Evolutionary conservation across 2,797 vertebrate species (phyloP).

Genomic region (Gambusia yucatana): DNA sequence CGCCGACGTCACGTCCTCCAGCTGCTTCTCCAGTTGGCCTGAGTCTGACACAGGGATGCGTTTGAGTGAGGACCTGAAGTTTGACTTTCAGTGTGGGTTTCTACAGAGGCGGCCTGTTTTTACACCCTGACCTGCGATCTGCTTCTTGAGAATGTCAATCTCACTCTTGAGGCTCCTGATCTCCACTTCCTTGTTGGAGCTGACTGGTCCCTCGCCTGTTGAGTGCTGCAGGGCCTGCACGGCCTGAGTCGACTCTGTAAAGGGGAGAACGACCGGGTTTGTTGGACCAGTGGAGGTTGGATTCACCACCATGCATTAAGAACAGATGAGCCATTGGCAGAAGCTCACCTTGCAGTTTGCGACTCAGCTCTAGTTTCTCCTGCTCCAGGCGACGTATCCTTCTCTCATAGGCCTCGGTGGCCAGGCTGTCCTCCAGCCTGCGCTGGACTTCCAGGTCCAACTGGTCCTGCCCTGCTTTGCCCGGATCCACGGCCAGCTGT

Average conservation of each 20-base stretch:
- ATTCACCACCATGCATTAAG: background rate
- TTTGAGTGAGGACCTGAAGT: background rate
- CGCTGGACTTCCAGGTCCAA: conserved; percentile 89
- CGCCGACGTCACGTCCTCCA: conserved; percentile 87
- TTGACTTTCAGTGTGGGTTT: background rate
- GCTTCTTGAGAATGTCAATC: conserved; percentile 94
- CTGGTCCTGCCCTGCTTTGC: conserved; percentile 68
- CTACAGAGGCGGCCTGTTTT: background rate
- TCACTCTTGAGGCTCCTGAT: conserved; percentile 94
- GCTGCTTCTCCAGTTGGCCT: conserved; percentile 88
- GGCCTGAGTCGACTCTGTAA: conserved; percentile 92
- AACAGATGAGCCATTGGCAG: background rate
- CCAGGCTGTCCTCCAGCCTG: conserved; percentile 93
- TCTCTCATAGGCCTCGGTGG: conserved; percentile 96
- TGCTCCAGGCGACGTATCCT: conserved; percentile 95
- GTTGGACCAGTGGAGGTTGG: background rate
- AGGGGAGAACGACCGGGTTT: background rate
- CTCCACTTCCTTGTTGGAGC: conserved; percentile 91
- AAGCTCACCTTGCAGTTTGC: conserved; percentile 93
- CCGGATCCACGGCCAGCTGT: conserved; percentile 69
- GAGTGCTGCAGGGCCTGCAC: conserved; percentile 93
- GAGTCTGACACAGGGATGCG: conserved; percentile 80
- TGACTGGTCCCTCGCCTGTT: conserved; percentile 84
- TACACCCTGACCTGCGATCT: conserved; percentile 85
- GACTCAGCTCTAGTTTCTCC: conserved; percentile 94